A percentile compares a stretch with the other conserved stretches of the same genome.
Conservation (phyloP, 2,888 invertebrate genomes). For the Oithona nana region DNA sequence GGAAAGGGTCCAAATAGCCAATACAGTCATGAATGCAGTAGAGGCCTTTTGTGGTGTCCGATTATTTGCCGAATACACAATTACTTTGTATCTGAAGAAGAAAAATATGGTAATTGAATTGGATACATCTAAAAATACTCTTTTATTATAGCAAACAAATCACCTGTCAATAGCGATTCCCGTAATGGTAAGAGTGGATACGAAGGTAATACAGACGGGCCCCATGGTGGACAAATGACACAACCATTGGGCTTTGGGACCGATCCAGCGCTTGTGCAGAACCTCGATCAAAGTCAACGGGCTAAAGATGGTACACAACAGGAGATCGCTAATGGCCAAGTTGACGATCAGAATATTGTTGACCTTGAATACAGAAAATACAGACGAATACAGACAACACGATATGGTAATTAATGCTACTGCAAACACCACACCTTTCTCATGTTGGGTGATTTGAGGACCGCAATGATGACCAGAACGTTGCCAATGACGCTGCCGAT, state of each 20-base stretch:
- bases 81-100: not conserved
- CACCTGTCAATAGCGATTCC: slow-evolving; percentile 8
- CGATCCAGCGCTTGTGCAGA: not conserved
- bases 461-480: not conserved
- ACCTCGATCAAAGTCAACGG: slow-evolving; percentile 1
- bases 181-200: not conserved
- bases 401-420: no score
- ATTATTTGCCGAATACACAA: not conserved
- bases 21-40: not conserved
- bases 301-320: not conserved
- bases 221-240: not conserved
- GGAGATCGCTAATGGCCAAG: slow-evolving; percentile 1
- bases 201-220: slow-evolving; percentile 1
- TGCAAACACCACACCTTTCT: no score
- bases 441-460: slow-evolving; percentile 1
- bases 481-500: not conserved
- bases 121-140: not conserved
- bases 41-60: not conserved
- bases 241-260: not conserved
- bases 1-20: not conserved
- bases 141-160: not conserved
- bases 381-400: no score
- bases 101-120: not conserved
- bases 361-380: no score
- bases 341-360: slow-evolving; percentile 7